A percentile compares a stretch with the other conserved stretches of the same genome.
phyloP scores from a whole-genome alignment of 1,140 invertebrate species.

The Tetramorium simillimum region DNA sequence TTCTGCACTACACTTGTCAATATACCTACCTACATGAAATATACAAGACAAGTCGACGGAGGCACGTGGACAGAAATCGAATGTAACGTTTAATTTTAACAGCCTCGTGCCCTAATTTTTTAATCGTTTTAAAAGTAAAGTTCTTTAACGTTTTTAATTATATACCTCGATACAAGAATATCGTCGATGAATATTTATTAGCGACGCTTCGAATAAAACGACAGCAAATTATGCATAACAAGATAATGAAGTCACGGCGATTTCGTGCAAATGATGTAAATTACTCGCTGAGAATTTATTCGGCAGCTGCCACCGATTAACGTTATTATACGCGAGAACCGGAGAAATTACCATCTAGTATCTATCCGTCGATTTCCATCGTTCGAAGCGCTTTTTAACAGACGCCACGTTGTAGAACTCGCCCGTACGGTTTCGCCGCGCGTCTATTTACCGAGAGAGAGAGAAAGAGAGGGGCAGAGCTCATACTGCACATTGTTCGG shows the following conservation, averaged over 20 bases:
- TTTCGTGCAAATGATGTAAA: background rate
- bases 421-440: background rate
- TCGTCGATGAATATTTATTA: background rate
- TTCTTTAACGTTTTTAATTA: background rate
- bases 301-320: background rate
- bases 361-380: background rate
- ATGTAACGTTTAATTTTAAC: background rate
- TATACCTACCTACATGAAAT: background rate
- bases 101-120: too few relatives aligned
- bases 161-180: background rate
- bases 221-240: background rate
- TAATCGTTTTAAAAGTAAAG: background rate
- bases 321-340: background rate
- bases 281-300: background rate
- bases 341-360: background rate
- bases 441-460: background rate
- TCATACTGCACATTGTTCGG: background rate
- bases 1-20: background rate
- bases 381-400: background rate
- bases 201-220: background rate
- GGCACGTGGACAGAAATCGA: slow-evolving; percentile 1
- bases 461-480: too few relatives aligned
- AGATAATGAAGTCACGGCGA: background rate
- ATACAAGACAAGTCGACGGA: background rate
- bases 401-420: background rate